Percentiles rank a stretch among this genome's conserved stretches.
phyloP scores from a whole-genome alignment of 2,888 invertebrate genomes.

The Liopterus haemorrhoidalis region DNA sequence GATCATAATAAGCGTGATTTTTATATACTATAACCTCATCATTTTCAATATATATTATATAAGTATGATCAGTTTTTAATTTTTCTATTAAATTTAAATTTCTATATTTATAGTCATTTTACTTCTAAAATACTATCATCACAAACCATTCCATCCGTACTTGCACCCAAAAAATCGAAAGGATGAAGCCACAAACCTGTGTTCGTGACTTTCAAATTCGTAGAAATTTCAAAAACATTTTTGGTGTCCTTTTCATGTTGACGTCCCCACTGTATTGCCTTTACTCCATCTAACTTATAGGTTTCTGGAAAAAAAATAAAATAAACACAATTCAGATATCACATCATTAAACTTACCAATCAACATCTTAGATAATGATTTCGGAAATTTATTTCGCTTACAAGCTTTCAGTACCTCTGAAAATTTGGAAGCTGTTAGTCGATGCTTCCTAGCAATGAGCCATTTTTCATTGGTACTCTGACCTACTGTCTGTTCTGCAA shows the following conservation, averaged over 20 bases:
- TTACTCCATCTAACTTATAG: not conserved
- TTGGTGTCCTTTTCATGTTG: not conserved
- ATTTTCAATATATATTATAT: slow-evolving; percentile 9
- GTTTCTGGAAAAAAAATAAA: slow-evolving; percentile 1
- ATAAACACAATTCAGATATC: no score
- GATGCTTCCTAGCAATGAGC: slow-evolving; percentile 7
- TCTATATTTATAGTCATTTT: slow-evolving; percentile 18
- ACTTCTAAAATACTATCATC: slow-evolving; percentile 18
- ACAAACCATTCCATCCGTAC: slow-evolving; percentile 11
- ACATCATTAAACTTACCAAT: slow-evolving; percentile 1
- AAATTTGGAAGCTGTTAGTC: slow-evolving; percentile 9
- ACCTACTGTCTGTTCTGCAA: slow-evolving; percentile 5
- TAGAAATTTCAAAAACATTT: not conserved
- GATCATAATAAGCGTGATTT: slow-evolving; percentile 9
- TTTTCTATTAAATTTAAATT: slow-evolving; percentile 1
- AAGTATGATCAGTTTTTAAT: slow-evolving; percentile 9
- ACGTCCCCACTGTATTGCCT: slow-evolving; percentile 1
- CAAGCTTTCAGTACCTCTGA: not conserved
- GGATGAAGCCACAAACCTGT: not conserved
- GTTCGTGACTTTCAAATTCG: not conserved
- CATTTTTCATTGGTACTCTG: slow-evolving; percentile 10
- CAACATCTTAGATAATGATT: slow-evolving; percentile 3
- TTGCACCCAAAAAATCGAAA: slow-evolving; percentile 1
- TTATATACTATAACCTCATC: slow-evolving; percentile 3
- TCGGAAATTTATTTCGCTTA: slow-evolving; percentile 7